phyloP scores from a whole-genome alignment of 1,140 invertebrate genomes.

The Acromyrmex charruanus region DNA sequence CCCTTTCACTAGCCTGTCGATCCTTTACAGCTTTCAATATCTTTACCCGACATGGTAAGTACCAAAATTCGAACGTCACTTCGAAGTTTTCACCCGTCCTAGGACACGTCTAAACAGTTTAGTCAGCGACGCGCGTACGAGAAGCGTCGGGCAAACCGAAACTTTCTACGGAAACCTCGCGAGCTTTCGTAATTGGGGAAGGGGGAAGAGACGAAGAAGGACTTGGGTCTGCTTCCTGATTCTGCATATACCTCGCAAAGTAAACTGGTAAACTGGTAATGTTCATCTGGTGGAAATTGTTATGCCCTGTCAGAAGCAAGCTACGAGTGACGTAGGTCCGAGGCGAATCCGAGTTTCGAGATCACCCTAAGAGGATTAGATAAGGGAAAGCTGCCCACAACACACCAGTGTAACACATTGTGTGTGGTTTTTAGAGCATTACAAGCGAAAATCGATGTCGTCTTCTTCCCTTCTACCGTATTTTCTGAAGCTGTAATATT shows the following conservation, averaged over 20 bases:
- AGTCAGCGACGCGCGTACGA: conserved; percentile 51
- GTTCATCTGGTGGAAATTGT: conserved; percentile 62
- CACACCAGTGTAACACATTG: conserved; percentile 6
- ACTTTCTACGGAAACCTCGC: conserved; percentile 55
- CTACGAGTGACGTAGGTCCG: conserved; percentile 38
- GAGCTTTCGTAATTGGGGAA: conserved; percentile 60
- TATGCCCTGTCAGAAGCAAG: conserved; percentile 56
- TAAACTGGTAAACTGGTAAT: conserved; percentile 60
- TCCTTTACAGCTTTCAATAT: conserved; percentile 36
- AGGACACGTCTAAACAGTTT: conserved; percentile 59
- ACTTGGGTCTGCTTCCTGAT: conserved; percentile 49
- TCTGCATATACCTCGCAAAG: conserved; percentile 43
- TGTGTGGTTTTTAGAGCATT: conserved; percentile 30
- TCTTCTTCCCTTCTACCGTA: not conserved
- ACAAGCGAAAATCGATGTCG: conserved; percentile 28
- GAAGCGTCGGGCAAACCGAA: conserved; percentile 57
- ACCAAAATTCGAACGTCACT: conserved; percentile 59
- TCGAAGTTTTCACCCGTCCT: conserved; percentile 52
- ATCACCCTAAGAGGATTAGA: conserved; percentile 55
- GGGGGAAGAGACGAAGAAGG: conserved; percentile 32
- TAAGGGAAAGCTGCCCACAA: conserved; percentile 40
- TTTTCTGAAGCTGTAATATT: not conserved
- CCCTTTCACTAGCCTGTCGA: conserved; percentile 39
- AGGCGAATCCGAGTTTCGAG: conserved; percentile 53
- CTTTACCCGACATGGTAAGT: conserved; percentile 46